Evolutionary conservation across 2,888 invertebrate genomes (phyloP), one percentile per base, ranked within the genome.

Genomic region (Neoitamus cyanurus): DNA sequence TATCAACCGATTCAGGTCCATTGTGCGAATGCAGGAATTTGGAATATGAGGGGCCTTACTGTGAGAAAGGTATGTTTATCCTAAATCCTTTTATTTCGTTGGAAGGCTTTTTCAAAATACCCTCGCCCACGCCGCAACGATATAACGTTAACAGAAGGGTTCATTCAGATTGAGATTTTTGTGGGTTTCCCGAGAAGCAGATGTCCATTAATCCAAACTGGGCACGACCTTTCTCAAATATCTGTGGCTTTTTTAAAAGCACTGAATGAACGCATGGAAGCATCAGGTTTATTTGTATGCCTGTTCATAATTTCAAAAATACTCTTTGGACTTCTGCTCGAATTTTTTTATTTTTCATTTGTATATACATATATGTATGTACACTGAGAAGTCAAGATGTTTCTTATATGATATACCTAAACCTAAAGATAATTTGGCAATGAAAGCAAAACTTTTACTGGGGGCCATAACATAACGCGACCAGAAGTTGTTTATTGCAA

Each of bases 1-100:
- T 98, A 92, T 97, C 97, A 88, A 98, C 98, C 3, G 98, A 99
- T 91, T 96, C 95, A 87, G 98, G 98, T 25, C 96, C 98, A 70
- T 95, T 97, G 89, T 99, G 99, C 93, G 98, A 99, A 92, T 99
- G 99, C 90, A 93, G 97, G 36, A 96, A 96, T 89, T 95, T 97
- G 25, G 97, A 98, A 91, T 98, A 95, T 91, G 97, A 97, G 90
- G 99, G 99, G 36, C 95, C 96, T 88, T 96, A 95, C 92, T 99
- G 99, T 92, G 98, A 99, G 91, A 95, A 96, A 94, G 97, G 98
- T 98, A 89, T 92, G 92, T 83, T 73, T 58, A 58, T 20, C 25
- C 58, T 58, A 70, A 9, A 70, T 31, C 34, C 70, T n/a, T 28
- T 70, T 34, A 30, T 31, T 31, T 70, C 70, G 6, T 70, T 70